phyloP scores from a whole-genome alignment of 2,797 vertebrate species.

The Varecia variegata region DNA sequence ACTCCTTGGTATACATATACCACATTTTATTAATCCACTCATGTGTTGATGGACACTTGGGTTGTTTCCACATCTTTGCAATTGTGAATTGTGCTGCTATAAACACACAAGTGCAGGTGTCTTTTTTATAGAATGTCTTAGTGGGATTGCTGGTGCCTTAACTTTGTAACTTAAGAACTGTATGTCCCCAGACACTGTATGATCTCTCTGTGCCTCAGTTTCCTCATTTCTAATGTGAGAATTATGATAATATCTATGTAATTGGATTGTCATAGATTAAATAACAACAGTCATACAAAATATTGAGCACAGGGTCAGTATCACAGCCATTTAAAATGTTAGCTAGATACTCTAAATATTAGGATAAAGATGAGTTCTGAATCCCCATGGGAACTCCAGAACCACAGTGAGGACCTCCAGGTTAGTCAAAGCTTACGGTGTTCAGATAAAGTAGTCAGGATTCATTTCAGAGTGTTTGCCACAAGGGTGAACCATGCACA shows the following conservation, averaged over 20 bases:
- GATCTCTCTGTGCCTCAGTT: not conserved
- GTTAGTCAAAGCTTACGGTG: not conserved
- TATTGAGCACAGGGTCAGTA: not conserved
- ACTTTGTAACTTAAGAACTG: not conserved
- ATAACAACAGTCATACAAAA: not conserved
- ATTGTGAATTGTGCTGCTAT: too few species aligned
- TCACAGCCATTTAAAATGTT: not conserved
- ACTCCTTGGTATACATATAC: too few species aligned
- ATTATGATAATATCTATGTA: not conserved
- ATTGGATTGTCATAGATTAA: not conserved
- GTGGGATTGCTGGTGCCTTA: not conserved
- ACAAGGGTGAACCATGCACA: rapidly evolving
- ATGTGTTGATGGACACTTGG: too few species aligned
- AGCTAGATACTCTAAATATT: not conserved
- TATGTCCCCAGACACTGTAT: not conserved
- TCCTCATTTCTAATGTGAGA: not conserved
- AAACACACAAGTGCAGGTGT: too few species aligned
- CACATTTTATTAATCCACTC: too few species aligned
- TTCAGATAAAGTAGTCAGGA: not conserved
- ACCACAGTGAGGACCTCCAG: not conserved
- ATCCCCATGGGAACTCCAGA: not conserved
- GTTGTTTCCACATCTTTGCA: too few species aligned
- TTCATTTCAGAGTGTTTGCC: not conserved
- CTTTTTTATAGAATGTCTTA: too few species aligned
- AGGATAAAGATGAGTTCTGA: not conserved